Evolutionary conservation across 2,888 invertebrate species (phyloP).

Genomic region (Azorinus chamasolen): DNA sequence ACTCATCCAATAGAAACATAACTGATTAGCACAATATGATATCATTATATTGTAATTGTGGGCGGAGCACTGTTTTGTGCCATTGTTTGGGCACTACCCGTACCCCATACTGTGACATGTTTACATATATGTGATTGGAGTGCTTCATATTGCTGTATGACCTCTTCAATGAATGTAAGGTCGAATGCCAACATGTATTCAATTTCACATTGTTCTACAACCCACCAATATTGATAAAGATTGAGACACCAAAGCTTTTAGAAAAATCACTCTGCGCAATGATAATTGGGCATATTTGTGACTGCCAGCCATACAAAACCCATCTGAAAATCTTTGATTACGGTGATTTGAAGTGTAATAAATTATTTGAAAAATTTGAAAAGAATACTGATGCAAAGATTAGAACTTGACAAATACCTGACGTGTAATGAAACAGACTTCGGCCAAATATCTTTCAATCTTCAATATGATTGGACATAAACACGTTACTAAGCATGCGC

Average conservation of each 20-base stretch:
- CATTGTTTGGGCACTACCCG: no score
- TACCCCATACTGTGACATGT: no score
- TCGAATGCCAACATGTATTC: conserved; percentile 64
- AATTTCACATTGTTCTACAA: conserved; percentile 58
- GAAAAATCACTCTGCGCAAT: conserved; percentile 54
- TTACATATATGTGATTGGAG: no score
- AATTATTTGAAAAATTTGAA: conserved; percentile 50
- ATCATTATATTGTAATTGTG: background rate
- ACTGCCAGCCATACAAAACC: conserved; percentile 44
- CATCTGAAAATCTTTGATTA: conserved; percentile 28
- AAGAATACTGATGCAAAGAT: conserved; percentile 60
- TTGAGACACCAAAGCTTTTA: conserved; percentile 20
- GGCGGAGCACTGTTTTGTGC: conserved; percentile 3
- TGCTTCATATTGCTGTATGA: background rate
- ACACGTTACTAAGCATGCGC: conserved; percentile 25
- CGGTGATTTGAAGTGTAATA: conserved; percentile 48
- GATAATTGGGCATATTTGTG: conserved; percentile 54
- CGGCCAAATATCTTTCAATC: conserved; percentile 36
- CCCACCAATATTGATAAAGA: conserved; percentile 55
- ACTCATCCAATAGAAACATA: no score
- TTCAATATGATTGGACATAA: conserved; percentile 41
- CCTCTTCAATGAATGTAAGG: conserved; percentile 10
- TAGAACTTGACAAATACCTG: conserved; percentile 52
- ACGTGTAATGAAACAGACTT: conserved; percentile 42
- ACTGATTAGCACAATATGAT: no score